phyloP scores from a whole-genome alignment of 2,113 vertebrate species.

The Crotalus tigris region DNA sequence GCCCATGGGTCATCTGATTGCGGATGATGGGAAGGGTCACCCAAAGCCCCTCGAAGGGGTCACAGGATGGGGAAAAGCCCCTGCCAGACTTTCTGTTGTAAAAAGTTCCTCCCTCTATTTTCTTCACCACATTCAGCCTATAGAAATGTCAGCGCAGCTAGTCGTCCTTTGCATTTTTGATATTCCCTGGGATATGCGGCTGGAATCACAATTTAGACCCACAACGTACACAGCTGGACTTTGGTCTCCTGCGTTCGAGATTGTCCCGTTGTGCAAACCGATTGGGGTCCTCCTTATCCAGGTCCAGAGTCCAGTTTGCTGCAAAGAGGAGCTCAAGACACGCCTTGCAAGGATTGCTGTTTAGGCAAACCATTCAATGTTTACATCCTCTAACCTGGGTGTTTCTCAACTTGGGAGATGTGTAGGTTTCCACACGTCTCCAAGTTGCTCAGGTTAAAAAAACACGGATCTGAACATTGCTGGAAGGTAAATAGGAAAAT shows the following conservation, averaged over 20 bases:
- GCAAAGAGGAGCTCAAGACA: background rate
- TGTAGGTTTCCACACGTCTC: background rate
- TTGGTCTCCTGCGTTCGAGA: background rate
- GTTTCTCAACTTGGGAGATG: background rate
- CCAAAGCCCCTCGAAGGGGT: background rate
- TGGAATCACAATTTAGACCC: background rate
- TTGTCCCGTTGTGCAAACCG: background rate
- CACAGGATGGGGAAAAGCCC: background rate
- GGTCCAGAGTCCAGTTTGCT: background rate
- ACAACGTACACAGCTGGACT: background rate
- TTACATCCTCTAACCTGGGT: too few relatives aligned
- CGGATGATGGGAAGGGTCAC: too few relatives aligned
- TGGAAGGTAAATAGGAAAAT: too few relatives aligned
- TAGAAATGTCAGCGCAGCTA: background rate
- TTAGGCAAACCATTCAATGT: background rate
- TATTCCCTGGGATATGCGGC: background rate
- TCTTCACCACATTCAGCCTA: too few relatives aligned
- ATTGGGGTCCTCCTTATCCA: background rate
- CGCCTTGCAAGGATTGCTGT: background rate
- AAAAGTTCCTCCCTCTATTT: background rate
- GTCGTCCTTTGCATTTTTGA: too few relatives aligned
- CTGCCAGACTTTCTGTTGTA: background rate
- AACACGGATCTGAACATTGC: background rate
- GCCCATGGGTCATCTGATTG: too few relatives aligned
- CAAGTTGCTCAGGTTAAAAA: background rate